These are phyloP conservation scores for Caranx melampygus DNA, from an alignment of 2,113 vertebrate genomes.

Conservation along the genomic window DNA sequence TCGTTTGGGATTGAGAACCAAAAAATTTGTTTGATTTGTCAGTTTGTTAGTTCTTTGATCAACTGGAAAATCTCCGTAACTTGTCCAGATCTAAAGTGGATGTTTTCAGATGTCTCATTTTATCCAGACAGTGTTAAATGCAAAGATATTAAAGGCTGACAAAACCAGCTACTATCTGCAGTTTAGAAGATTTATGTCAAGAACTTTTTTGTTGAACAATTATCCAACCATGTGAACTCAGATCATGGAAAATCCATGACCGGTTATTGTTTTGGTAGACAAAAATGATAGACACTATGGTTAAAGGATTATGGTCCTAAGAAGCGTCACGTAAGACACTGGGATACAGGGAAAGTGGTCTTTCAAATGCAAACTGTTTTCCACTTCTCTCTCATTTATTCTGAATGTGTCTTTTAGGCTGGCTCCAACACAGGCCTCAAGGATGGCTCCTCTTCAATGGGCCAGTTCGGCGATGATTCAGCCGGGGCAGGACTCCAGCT, in stretches of 20 bases:
- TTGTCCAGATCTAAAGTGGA: no score
- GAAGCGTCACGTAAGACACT: background rate
- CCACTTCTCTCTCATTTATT: conserved; percentile 9
- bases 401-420: conserved; percentile 56
- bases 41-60: no score
- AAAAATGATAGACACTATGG: background rate
- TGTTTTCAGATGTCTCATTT: no score
- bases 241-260: background rate
- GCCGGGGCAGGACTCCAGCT: conserved; percentile 91
- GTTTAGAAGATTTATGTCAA: no score
- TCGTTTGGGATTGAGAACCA: background rate
- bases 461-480: conserved; percentile 89
- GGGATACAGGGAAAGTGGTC: background rate
- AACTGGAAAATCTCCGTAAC: no score
- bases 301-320: background rate
- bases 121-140: no score
- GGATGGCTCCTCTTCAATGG: conserved; percentile 89
- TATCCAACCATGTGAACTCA: background rate
- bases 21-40: background rate
- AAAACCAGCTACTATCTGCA: no score
- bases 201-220: no score
- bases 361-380: conserved; percentile 22
- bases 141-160: no score
- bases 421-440: conserved; percentile 88
- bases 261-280: background rate